phyloP scores from a whole-genome alignment of 2,113 vertebrate species.

The Oriolus oriolus region DNA sequence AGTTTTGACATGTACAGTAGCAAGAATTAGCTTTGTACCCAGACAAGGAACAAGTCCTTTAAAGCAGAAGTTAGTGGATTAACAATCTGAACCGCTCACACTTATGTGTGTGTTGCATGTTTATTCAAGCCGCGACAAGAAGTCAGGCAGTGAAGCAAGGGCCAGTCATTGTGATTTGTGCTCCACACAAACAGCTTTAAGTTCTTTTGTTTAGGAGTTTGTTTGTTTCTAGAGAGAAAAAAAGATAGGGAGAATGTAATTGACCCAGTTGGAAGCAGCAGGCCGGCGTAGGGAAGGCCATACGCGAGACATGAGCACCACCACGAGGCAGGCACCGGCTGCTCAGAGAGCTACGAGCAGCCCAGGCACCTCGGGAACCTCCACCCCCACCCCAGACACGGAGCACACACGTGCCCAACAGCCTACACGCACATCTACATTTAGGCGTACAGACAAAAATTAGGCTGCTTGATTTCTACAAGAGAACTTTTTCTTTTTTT shows the following conservation, averaged over 20 bases:
- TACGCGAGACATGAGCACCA: constrained; percentile 26
- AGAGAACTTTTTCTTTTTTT: neutral
- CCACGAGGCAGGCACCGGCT: neutral
- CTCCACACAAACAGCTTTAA: neutral
- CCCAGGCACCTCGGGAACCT: fast-evolving
- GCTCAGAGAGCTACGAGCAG: fast-evolving
- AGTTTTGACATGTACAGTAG: neutral
- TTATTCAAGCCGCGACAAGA: neutral
- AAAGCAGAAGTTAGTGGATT: neutral
- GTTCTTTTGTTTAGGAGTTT: neutral
- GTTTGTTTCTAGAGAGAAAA: neutral
- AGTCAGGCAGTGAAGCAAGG: neutral
- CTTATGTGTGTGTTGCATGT: no score
- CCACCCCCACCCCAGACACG: fast-evolving
- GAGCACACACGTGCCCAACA: neutral
- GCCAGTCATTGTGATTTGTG: neutral
- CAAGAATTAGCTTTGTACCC: neutral
- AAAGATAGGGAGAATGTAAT: neutral
- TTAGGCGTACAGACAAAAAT: fast-evolving
- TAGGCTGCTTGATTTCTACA: fast-evolving
- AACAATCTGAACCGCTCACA: neutral
- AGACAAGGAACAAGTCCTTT: neutral
- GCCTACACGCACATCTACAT: fast-evolving
- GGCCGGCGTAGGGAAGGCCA: fast-evolving
- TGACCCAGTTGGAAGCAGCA: constrained; percentile 31